Evolutionary conservation across 2,113 vertebrate genomes (phyloP).

Genomic region (Piaya cayana): DNA sequence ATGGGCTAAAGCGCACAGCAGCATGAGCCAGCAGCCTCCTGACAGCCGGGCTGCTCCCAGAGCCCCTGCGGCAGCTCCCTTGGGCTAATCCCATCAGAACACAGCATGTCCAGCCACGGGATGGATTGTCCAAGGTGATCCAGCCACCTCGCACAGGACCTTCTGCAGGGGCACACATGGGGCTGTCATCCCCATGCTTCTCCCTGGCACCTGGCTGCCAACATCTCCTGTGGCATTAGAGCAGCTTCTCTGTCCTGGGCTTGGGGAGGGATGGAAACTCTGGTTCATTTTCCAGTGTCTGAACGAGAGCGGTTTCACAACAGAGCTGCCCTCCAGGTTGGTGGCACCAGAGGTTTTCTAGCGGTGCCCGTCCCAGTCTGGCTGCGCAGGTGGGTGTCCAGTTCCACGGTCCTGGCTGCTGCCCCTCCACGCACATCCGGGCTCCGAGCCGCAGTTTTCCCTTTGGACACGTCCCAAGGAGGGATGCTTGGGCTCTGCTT

Average conservation of each 20-base stretch:
- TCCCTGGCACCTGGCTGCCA: neutral
- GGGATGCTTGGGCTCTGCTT: neutral
- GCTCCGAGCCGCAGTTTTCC: neutral
- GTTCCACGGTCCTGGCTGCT: neutral
- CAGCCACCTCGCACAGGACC: neutral
- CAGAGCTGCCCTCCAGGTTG: neutral
- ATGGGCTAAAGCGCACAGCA: neutral
- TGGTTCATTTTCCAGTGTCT: neutral
- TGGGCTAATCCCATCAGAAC: neutral
- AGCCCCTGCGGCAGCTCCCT: neutral
- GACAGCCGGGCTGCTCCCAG: neutral
- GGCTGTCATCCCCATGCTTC: neutral
- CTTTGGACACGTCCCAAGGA: neutral
- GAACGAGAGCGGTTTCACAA: too few species aligned
- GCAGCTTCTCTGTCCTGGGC: neutral
- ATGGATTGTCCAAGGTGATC: neutral
- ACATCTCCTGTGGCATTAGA: accelerated
- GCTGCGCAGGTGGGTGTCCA: neutral
- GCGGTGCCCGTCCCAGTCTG: neutral
- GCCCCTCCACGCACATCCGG: neutral
- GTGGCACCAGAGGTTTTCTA: too few species aligned
- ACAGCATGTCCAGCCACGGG: accelerated
- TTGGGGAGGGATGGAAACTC: neutral
- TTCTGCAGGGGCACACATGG: accelerated
- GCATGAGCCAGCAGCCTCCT: neutral